Conservation (phyloP, 2,888 invertebrate genomes). For the Mystacides longicornis region DNA sequence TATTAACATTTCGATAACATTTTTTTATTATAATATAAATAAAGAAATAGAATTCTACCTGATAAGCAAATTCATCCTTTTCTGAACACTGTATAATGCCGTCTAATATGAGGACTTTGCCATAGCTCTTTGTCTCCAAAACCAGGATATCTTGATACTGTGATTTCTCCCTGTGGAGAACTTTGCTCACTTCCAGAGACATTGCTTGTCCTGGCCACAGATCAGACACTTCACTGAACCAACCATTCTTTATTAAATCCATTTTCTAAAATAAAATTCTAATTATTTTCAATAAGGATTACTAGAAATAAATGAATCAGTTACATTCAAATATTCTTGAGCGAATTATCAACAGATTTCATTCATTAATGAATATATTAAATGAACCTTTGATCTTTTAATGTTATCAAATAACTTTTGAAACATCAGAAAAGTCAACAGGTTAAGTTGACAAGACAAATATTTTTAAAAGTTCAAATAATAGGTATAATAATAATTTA, state of each 20-base stretch:
- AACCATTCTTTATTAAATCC: constrained; percentile 69
- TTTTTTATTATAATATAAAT: too few relatives aligned
- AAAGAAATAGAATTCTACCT: constrained; percentile 43
- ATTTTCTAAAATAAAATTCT: too few relatives aligned
- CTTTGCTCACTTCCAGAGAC: constrained; percentile 74
- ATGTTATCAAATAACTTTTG: constrained; percentile 17
- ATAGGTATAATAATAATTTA: too few relatives aligned
- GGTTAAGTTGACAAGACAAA: too few relatives aligned
- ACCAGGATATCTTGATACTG: constrained; percentile 80
- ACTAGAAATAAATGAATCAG: too few relatives aligned
- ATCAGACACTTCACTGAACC: constrained; percentile 89
- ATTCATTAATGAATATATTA: too few relatives aligned
- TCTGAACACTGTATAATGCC: constrained; percentile 96
- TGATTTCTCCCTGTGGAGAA: constrained; percentile 73
- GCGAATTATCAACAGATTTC: too few relatives aligned
- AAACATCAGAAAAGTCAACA: too few relatives aligned
- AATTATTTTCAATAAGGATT: too few relatives aligned
- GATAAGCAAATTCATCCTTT: constrained; percentile 94
- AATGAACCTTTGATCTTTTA: constrained; percentile 8
- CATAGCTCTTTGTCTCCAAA: constrained; percentile 72
- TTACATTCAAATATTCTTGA: too few relatives aligned
- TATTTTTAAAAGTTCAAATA: too few relatives aligned
- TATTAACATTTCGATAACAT: too few relatives aligned
- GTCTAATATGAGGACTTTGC: constrained; percentile 83
- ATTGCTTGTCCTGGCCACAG: constrained; percentile 88